phyloP scores from a whole-genome alignment of 2,888 invertebrate species.

The Acleris laterana region DNA sequence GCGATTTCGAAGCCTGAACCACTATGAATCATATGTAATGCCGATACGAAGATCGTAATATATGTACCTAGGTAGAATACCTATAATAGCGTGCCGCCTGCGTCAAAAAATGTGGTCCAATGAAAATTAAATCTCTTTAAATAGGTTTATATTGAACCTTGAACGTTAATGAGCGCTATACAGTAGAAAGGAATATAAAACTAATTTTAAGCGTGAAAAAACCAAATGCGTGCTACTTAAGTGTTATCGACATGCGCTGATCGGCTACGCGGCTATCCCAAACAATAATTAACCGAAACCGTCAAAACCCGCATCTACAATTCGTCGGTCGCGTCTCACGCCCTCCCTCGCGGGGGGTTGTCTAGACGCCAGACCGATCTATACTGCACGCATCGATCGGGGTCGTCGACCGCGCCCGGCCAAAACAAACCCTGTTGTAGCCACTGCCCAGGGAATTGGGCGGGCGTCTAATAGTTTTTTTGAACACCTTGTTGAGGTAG shows the following conservation, averaged over 20 bases:
- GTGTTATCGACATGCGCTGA: neutral
- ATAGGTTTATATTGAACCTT: too few relatives aligned
- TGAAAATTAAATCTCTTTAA: too few relatives aligned
- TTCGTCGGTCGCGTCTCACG: constrained; percentile 51
- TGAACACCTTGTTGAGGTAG: constrained; percentile 22
- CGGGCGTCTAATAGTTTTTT: constrained; percentile 28
- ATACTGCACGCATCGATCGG: constrained; percentile 80
- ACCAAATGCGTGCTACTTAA: too few relatives aligned
- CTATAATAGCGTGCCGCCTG: too few relatives aligned
- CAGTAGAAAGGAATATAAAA: too few relatives aligned
- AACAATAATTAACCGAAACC: constrained; percentile 64
- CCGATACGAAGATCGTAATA: constrained; percentile 14
- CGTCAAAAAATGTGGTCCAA: too few relatives aligned
- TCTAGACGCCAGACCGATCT: constrained; percentile 82
- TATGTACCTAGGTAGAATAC: too few relatives aligned
- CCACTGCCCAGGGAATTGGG: constrained; percentile 66
- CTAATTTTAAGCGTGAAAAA: too few relatives aligned
- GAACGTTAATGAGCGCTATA: too few relatives aligned
- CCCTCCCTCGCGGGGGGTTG: constrained; percentile 47
- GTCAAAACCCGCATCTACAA: constrained; percentile 65
- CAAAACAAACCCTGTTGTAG: constrained; percentile 64
- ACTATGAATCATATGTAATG: constrained; percentile 10
- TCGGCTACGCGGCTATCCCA: constrained; percentile 45
- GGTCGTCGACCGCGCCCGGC: constrained; percentile 52
- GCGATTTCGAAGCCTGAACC: constrained; percentile 8